Evolutionary conservation across 2,888 invertebrate genomes (phyloP).

Genomic region (Epiperipatus broadwayi): DNA sequence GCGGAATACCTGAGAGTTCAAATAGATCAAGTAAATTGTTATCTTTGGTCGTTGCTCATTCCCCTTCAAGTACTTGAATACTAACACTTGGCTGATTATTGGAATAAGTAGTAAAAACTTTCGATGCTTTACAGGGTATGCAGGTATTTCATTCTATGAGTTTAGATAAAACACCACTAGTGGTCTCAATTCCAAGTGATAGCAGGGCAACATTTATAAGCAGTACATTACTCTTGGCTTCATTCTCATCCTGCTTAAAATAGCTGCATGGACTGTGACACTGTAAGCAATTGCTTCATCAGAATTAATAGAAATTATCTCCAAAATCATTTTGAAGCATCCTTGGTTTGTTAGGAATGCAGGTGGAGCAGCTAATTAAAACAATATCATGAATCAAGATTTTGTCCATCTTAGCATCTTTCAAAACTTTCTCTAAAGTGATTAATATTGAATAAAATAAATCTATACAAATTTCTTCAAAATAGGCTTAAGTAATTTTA

Average conservation of each 20-base stretch:
- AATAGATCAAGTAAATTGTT: slow-evolving; percentile 29
- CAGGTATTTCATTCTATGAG: slow-evolving; percentile 29
- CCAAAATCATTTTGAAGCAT: slow-evolving; percentile 22
- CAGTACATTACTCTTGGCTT: slow-evolving; percentile 29
- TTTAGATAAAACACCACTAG: slow-evolving; percentile 27
- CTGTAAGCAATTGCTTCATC: slow-evolving; percentile 31
- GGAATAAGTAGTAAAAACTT: slow-evolving; percentile 28
- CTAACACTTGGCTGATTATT: slow-evolving; percentile 28
- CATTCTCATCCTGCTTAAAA: slow-evolving; percentile 29
- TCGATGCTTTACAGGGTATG: slow-evolving; percentile 23
- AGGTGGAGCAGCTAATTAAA: slow-evolving; percentile 26
- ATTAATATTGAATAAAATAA: slow-evolving; percentile 23
- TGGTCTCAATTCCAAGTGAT: slow-evolving; percentile 20
- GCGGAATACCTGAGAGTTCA: slow-evolving; percentile 28
- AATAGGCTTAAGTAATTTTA: slow-evolving; percentile 23
- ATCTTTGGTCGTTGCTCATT: slow-evolving; percentile 26
- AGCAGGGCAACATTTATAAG: slow-evolving; percentile 29
- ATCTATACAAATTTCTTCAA: slow-evolving; percentile 24
- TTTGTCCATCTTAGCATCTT: too few species aligned
- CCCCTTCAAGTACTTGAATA: slow-evolving; percentile 26
- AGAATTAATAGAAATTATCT: slow-evolving; percentile 28
- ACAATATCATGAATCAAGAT: slow-evolving; percentile 23
- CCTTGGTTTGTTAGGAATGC: slow-evolving; percentile 26
- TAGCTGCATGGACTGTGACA: slow-evolving; percentile 28
- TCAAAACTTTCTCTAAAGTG: slow-evolving; percentile 24